Percentiles rank a stretch among this genome's conserved stretches.
Conservation (phyloP, 2,888 invertebrate species). For the Melinaea menophilus region DNA sequence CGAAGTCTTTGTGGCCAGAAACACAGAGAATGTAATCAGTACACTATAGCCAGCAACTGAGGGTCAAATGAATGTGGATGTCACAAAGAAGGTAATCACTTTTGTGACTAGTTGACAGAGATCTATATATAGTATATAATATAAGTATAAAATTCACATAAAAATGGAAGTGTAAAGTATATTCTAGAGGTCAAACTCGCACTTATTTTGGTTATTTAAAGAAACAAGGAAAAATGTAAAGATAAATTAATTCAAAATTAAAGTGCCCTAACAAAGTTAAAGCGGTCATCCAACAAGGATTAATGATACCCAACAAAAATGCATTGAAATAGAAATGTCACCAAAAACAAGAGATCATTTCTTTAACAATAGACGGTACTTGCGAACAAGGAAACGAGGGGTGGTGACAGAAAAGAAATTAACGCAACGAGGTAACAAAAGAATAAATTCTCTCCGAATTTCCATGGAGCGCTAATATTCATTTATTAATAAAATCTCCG, state of each 20-base stretch:
- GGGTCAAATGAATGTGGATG: no score
- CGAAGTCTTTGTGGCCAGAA: no score
- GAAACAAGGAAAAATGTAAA: neutral
- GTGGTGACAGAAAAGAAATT: slow-evolving; percentile 38
- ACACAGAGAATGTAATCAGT: no score
- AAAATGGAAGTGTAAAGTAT: no score
- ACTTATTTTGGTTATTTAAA: no score
- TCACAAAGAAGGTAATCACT: no score
- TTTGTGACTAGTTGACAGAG: no score
- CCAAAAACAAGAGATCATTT: slow-evolving; percentile 17
- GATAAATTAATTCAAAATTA: slow-evolving; percentile 7
- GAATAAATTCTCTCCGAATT: slow-evolving; percentile 21
- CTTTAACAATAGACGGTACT: slow-evolving; percentile 25
- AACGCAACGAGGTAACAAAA: slow-evolving; percentile 34
- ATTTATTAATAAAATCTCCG: slow-evolving; percentile 45
- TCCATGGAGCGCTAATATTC: slow-evolving; percentile 47
- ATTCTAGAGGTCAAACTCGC: no score
- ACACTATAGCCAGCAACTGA: no score
- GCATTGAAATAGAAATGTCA: slow-evolving; percentile 9
- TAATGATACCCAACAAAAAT: slow-evolving; percentile 4
- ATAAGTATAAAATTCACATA: no score
- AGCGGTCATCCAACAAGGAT: slow-evolving; percentile 4
- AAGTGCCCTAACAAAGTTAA: slow-evolving; percentile 9
- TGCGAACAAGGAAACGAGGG: slow-evolving; percentile 27
- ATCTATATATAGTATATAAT: no score